Evolutionary conservation across 2,888 invertebrate genomes (phyloP).

Genomic region (Halictus quadricinctus): DNA sequence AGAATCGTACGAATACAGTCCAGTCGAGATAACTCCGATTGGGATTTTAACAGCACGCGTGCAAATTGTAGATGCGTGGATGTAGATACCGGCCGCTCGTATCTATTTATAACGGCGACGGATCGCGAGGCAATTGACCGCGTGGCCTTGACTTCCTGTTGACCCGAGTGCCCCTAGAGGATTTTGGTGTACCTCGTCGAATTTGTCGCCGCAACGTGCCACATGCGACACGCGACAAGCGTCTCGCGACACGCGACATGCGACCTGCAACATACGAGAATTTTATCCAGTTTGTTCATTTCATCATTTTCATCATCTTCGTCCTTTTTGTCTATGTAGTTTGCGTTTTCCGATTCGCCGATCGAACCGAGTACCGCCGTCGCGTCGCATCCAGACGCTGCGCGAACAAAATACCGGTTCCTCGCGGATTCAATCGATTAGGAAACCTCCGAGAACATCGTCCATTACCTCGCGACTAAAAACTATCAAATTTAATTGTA

Average conservation of each 20-base stretch:
- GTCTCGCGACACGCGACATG: not conserved
- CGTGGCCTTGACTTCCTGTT: conserved; percentile 80
- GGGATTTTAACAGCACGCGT: conserved; percentile 67
- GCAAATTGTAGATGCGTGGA: conserved; percentile 69
- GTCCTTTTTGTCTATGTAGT: not conserved
- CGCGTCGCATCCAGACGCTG: not conserved
- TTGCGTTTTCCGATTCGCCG: not conserved
- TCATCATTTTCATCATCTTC: not conserved
- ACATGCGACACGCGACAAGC: not conserved
- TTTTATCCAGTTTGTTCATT: not conserved
- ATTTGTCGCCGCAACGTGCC: conserved; percentile 34
- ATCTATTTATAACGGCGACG: conserved; percentile 79
- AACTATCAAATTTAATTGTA: not conserved
- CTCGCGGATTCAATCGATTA: not conserved
- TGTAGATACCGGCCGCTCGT: conserved; percentile 68
- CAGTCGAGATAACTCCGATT: conserved; percentile 62
- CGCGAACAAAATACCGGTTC: not conserved
- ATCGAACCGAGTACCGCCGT: not conserved
- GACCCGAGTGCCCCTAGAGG: conserved; percentile 65
- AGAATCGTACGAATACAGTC: not conserved
- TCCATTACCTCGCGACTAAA: not conserved
- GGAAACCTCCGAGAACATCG: not conserved
- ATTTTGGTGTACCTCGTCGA: conserved; percentile 60
- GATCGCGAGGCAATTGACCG: conserved; percentile 79
- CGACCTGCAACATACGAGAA: not conserved